These are phyloP conservation scores for Ophion ventricosus DNA, from an alignment of 2,888 invertebrate species.

Conservation along the genomic window DNA sequence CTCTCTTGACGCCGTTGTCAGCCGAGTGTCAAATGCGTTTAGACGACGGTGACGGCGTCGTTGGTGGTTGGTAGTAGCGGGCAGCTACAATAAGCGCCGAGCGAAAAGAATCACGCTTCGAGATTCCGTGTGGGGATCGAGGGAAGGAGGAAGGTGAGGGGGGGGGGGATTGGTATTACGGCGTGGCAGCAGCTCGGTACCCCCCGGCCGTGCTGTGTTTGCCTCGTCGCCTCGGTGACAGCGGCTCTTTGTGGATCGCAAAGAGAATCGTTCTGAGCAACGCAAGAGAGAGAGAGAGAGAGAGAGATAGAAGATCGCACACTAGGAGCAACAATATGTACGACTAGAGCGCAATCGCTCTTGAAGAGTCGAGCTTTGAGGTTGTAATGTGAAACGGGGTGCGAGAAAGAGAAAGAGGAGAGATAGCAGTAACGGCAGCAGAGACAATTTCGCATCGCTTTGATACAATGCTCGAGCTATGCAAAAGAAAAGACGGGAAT, in stretches of 20 bases:
- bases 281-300: conserved; percentile 49
- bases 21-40: conserved; percentile 63
- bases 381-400: not conserved
- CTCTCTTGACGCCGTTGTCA: conserved; percentile 64
- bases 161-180: conserved; percentile 74
- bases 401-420: too few relatives aligned
- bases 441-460: conserved; percentile 5
- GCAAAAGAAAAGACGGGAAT: conserved; percentile 13
- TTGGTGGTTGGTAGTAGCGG: conserved; percentile 39
- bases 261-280: conserved; percentile 8
- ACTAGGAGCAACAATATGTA: conserved; percentile 31
- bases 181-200: conserved; percentile 78
- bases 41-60: conserved; percentile 49
- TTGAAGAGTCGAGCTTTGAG: not conserved
- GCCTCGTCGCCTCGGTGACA: conserved; percentile 75
- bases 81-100: conserved; percentile 52
- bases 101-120: conserved; percentile 66
- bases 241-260: conserved; percentile 75
- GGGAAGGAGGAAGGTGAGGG: conserved; percentile 40
- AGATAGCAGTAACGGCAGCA: conserved; percentile 1
- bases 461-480: conserved; percentile 26
- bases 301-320: conserved; percentile 10
- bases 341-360: conserved; percentile 29
- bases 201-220: conserved; percentile 66
- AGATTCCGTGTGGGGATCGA: conserved; percentile 44